A percentile compares a stretch with the other conserved stretches of the same genome.
Conservation (phyloP, 1,140 invertebrate species). For the Drosophila azteca region DNA sequence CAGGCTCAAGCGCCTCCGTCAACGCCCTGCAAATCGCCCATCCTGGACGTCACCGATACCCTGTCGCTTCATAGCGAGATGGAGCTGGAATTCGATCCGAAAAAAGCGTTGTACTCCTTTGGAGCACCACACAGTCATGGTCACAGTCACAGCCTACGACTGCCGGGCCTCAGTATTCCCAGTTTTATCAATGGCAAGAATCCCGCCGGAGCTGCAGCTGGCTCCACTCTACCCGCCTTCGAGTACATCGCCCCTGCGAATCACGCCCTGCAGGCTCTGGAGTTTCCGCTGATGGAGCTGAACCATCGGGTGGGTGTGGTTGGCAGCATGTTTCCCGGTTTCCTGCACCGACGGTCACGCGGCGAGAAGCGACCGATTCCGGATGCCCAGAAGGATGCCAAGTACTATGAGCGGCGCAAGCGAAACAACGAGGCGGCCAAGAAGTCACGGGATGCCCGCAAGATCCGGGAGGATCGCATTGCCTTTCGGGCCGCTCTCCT, state of each 20-base stretch:
- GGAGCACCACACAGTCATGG: conserved; percentile 30
- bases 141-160: conserved; percentile 24
- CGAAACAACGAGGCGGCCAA: conserved; percentile 96
- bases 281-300: conserved; percentile 76
- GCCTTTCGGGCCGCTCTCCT: conserved; percentile 91
- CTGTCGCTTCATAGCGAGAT: conserved; percentile 67
- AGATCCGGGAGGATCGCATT: conserved; percentile 92
- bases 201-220: conserved; percentile 11
- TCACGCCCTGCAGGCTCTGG: conserved; percentile 52
- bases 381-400: conserved; percentile 93
- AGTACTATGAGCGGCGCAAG: conserved; percentile 93
- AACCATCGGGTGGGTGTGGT: conserved; percentile 68
- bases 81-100: conserved; percentile 52
- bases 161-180: conserved; percentile 51
- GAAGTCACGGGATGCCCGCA: conserved; percentile 93
- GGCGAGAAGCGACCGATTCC: conserved; percentile 95
- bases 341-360: conserved; percentile 86
- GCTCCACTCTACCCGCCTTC: conserved; percentile 63
- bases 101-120: conserved; percentile 20
- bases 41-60: conserved; percentile 70
- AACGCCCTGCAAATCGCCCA: conserved; percentile 41
- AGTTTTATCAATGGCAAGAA: conserved; percentile 39
- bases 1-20: conserved; percentile 3
- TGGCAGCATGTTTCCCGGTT: conserved; percentile 72
- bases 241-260: conserved; percentile 73